Percentiles rank a stretch among this genome's conserved stretches.
Evolutionary conservation across 2,888 invertebrate genomes (phyloP).

Genomic region (Leucophora obtusa): DNA sequence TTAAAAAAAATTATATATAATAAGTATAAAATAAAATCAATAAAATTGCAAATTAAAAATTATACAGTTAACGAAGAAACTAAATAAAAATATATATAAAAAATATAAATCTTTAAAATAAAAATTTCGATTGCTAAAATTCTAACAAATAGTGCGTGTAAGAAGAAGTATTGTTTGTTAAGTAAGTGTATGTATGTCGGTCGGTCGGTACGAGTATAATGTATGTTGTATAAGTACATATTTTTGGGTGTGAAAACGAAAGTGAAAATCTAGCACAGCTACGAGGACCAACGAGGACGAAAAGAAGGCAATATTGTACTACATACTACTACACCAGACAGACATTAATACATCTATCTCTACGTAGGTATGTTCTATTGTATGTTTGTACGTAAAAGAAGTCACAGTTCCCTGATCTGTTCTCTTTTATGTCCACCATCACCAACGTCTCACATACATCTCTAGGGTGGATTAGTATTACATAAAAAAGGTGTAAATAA

Average conservation of each 20-base stretch:
- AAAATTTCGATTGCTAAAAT: not conserved
- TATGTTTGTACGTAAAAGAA: slow-evolving; percentile 1
- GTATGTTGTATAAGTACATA: slow-evolving; percentile 60
- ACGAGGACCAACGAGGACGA: slow-evolving; percentile 63
- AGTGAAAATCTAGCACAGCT: slow-evolving; percentile 75
- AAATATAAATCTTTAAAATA: not conserved
- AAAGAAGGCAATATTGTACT: slow-evolving; percentile 60
- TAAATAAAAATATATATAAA: slow-evolving; percentile 15
- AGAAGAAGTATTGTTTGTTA: slow-evolving; percentile 10
- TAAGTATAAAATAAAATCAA: slow-evolving; percentile 42
- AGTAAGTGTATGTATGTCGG: slow-evolving; percentile 19
- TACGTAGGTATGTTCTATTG: slow-evolving; percentile 13
- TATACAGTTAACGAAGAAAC: not conserved
- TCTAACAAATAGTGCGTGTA: slow-evolving; percentile 35
- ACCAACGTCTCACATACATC: slow-evolving; percentile 21
- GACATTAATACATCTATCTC: not conserved
- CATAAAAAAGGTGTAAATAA: slow-evolving; percentile 53
- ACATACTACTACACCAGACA: not conserved
- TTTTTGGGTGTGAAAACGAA: slow-evolving; percentile 77
- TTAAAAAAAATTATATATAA: slow-evolving; percentile 28
- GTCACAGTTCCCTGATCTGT: slow-evolving; percentile 14
- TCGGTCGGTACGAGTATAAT: slow-evolving; percentile 42
- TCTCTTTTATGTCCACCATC: slow-evolving; percentile 8
- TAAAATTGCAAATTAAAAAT: slow-evolving; percentile 33
- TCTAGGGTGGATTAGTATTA: slow-evolving; percentile 54